Evolutionary conservation across 2,113 vertebrate species (phyloP).

Genomic region (Garra rufa): DNA sequence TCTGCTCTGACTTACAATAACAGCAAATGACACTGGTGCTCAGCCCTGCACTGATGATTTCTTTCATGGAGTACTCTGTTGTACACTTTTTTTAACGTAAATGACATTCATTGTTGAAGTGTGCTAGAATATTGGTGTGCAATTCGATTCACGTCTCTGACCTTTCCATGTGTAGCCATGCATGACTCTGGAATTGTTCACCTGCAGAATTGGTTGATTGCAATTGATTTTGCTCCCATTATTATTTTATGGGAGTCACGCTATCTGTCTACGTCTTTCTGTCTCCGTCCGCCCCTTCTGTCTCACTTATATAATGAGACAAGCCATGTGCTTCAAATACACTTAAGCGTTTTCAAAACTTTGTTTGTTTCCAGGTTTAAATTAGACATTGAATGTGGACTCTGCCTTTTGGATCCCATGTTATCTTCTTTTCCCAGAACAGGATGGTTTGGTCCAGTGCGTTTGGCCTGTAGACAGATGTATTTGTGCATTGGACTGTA

Average conservation of each 20-base stretch:
- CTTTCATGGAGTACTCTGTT: constrained; percentile 26
- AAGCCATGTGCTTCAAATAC: background rate
- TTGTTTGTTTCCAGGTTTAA: background rate
- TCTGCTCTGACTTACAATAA: constrained; percentile 58
- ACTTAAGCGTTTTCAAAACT: background rate
- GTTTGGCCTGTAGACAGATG: constrained; percentile 39
- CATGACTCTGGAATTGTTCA: constrained; percentile 46
- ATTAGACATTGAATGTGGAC: constrained; percentile 22
- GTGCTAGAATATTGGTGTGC: background rate
- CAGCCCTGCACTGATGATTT: constrained; percentile 27
- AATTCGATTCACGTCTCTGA: constrained; percentile 23
- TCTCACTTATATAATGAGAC: background rate
- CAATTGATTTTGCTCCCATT: constrained; percentile 50
- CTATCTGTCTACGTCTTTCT: background rate
- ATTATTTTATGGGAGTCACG: constrained; percentile 9
- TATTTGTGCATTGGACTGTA: constrained; percentile 54
- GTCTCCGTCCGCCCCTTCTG: background rate
- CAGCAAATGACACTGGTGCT: constrained; percentile 43
- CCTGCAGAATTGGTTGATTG: constrained; percentile 36
- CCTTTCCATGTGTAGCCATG: constrained; percentile 34
- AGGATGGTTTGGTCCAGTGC: constrained; percentile 34
- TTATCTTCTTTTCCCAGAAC: constrained; percentile 40
- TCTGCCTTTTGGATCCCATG: background rate
- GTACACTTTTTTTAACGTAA: constrained; percentile 24
- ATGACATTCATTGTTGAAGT: constrained; percentile 26